Evolutionary conservation across 2,113 vertebrate species (phyloP).

Genomic region (Entosphenus tridentatus): DNA sequence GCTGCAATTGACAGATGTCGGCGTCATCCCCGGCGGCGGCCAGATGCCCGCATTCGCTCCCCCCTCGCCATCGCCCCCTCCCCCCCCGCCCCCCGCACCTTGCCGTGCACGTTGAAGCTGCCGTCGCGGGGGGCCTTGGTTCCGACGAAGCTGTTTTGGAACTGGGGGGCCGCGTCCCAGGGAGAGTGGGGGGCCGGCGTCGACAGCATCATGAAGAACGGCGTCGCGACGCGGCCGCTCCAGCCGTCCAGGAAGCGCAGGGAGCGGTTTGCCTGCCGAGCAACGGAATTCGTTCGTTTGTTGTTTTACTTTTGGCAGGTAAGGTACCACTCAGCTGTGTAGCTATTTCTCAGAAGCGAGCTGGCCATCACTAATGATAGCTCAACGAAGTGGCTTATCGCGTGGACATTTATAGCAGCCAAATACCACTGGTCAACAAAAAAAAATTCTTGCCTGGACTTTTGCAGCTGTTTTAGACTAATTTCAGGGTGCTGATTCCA

Average conservation of each 20-base stretch:
- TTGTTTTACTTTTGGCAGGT: no score
- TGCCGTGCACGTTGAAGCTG: conserved; percentile 28
- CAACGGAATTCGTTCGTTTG: background rate
- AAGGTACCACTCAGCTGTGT: no score
- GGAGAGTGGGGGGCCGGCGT: conserved; percentile 33
- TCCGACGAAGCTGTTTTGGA: conserved; percentile 20
- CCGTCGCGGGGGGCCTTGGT: conserved; percentile 31
- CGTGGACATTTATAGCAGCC: no score
- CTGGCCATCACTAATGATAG: no score
- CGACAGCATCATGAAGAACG: conserved; percentile 35
- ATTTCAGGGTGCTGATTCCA: no score
- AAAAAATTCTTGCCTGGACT: no score
- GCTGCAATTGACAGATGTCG: no score
- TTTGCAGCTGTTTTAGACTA: no score
- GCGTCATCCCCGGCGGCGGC: no score
- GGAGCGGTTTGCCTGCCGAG: conserved; percentile 23
- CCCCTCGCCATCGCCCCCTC: background rate
- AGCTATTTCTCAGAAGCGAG: no score
- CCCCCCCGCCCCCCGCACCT: conserved; percentile 8
- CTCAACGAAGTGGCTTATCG: no score
- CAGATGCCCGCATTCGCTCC: background rate
- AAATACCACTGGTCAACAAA: no score
- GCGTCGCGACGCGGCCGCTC: conserved; percentile 18
- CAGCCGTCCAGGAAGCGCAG: conserved; percentile 22
- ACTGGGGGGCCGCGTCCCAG: conserved; percentile 30